Percentiles rank a stretch among this genome's conserved stretches.
phyloP scores from a whole-genome alignment of 2,113 vertebrate genomes.

The Regulus satrapa region DNA sequence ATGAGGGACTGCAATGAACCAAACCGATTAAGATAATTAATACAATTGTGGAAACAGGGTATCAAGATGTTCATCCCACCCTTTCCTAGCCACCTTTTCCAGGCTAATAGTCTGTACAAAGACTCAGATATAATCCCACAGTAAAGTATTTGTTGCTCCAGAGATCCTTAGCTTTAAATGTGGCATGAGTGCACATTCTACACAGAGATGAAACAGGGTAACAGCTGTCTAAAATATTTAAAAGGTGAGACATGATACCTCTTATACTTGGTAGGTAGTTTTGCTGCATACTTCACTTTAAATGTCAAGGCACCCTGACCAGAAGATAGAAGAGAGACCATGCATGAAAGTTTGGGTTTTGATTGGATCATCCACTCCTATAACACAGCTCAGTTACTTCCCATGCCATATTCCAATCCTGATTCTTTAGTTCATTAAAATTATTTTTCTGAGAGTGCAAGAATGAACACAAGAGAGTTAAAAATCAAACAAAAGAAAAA shows the following conservation, averaged over 20 bases:
- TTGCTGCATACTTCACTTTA: background rate
- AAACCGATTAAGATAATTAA: slow-evolving; percentile 19
- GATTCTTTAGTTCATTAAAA: background rate
- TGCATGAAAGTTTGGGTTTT: background rate
- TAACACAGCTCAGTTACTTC: background rate
- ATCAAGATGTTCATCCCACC: background rate
- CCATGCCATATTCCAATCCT: background rate
- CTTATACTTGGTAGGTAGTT: background rate
- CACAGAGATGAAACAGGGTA: background rate
- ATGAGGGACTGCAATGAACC: slow-evolving; percentile 7
- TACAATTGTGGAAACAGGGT: background rate
- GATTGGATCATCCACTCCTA: background rate
- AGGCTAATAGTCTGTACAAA: background rate
- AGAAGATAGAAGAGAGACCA: background rate
- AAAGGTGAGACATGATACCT: background rate
- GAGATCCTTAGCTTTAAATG: background rate
- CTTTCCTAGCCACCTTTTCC: background rate
- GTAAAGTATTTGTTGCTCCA: background rate
- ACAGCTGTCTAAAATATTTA: background rate
- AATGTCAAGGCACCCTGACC: background rate
- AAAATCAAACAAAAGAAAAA: background rate
- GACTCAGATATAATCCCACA: background rate
- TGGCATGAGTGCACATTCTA: background rate
- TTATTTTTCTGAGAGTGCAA: background rate
- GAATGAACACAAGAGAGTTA: background rate